These are phyloP conservation scores for Hyla sarda DNA, from an alignment of 2,113 vertebrate species.

Conservation along the genomic window DNA sequence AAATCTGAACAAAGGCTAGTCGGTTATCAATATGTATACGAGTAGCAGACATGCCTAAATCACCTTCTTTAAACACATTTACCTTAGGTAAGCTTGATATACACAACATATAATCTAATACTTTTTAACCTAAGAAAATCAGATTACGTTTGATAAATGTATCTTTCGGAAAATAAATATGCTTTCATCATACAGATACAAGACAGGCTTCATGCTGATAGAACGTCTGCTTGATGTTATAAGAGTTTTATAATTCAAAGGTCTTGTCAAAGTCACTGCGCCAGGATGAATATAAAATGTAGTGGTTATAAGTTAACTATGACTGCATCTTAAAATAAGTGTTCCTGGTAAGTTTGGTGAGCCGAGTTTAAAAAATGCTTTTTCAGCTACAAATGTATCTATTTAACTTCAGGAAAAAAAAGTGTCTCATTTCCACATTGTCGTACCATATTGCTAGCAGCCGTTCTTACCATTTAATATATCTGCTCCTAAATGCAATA, in stretches of 20 bases:
- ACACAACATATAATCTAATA: neutral
- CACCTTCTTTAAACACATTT: neutral
- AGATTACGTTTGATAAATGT: constrained; percentile 23
- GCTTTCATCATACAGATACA: constrained; percentile 19
- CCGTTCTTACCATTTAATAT: constrained; percentile 48
- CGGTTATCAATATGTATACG: neutral
- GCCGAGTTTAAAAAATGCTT: constrained; percentile 5
- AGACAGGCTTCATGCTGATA: constrained; percentile 27
- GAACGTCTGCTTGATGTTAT: neutral
- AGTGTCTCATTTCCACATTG: constrained; percentile 35
- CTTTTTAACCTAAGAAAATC: constrained; percentile 5
- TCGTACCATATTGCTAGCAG: constrained; percentile 4
- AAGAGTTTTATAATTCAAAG: constrained; percentile 26
- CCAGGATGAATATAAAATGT: neutral
- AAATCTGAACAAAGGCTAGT: neutral
- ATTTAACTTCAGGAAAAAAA: neutral
- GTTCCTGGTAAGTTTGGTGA: constrained; percentile 1
- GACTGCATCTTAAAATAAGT: constrained; percentile 41
- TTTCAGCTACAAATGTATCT: constrained; percentile 28
- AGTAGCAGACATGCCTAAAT: neutral
- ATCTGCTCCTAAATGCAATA: constrained; percentile 48
- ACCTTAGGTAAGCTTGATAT: neutral
- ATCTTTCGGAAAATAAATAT: constrained; percentile 30
- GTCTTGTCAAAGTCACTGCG: constrained; percentile 39
- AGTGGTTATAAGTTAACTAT: neutral